Conservation (phyloP, 2,888 invertebrate species). For the Mimas tiliae region DNA sequence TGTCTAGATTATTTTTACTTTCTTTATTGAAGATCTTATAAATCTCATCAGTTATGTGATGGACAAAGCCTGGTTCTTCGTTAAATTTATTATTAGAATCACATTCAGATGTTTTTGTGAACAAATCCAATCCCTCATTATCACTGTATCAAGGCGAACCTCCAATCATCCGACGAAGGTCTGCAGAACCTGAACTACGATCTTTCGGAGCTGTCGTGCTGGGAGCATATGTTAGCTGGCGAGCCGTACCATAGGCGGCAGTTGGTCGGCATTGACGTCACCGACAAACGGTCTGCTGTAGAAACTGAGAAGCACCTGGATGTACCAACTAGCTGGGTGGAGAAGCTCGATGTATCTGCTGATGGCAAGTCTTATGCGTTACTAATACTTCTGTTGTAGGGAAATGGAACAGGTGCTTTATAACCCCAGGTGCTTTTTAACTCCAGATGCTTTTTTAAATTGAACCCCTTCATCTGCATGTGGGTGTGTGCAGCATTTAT, state of each 20-base stretch:
- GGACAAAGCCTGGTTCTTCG: not conserved
- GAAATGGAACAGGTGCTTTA: too few relatives aligned
- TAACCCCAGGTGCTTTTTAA: too few relatives aligned
- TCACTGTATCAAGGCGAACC: conserved; percentile 46
- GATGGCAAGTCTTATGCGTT: conserved; percentile 62
- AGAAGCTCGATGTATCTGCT: conserved; percentile 86
- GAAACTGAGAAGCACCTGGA: conserved; percentile 89
- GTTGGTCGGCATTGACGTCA: conserved; percentile 77
- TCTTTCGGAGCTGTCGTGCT: conserved; percentile 83
- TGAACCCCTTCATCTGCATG: too few relatives aligned
- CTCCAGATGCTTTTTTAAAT: too few relatives aligned
- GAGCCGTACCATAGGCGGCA: conserved; percentile 85
- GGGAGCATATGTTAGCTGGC: conserved; percentile 90
- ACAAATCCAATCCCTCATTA: not conserved
- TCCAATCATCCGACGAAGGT: conserved; percentile 80
- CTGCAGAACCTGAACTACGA: conserved; percentile 86
- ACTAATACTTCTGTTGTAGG: too few relatives aligned
- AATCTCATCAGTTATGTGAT: too few relatives aligned
- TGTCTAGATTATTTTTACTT: too few relatives aligned
- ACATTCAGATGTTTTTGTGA: too few relatives aligned
- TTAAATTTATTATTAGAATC: too few relatives aligned
- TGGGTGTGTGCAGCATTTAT: too few relatives aligned
- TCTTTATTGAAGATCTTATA: too few relatives aligned
- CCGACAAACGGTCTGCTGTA: conserved; percentile 70
- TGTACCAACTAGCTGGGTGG: conserved; percentile 90